A percentile compares a stretch with the other conserved stretches of the same genome.
These are phyloP conservation scores for Acleris holmiana DNA, from an alignment of 2,888 invertebrate genomes.

Conservation along the genomic window DNA sequence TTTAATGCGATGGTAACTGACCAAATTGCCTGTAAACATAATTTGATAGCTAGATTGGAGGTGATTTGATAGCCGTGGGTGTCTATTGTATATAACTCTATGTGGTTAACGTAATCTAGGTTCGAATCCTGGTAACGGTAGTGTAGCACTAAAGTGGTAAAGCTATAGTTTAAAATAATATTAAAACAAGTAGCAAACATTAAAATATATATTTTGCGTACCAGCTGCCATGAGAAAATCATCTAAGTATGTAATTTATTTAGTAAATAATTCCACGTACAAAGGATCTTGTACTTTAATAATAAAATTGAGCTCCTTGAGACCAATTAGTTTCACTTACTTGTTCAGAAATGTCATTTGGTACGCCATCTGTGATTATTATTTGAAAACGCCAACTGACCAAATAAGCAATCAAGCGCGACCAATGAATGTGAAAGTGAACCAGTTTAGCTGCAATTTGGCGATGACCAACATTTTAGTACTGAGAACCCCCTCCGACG, in stretches of 20 bases:
- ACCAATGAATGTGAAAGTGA: constrained; percentile 41
- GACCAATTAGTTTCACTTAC: not conserved
- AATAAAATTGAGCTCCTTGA: not conserved
- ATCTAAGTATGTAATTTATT: too few species aligned
- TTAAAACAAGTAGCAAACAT: not conserved
- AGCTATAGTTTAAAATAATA: constrained; percentile 41
- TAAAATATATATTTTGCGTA: not conserved
- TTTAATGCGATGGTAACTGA: constrained; percentile 23
- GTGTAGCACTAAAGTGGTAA: constrained; percentile 57
- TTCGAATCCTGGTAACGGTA: constrained; percentile 89
- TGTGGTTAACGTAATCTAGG: constrained; percentile 87
- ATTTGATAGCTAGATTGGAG: constrained; percentile 1
- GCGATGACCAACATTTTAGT: constrained; percentile 9
- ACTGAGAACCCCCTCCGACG: constrained; percentile 22
- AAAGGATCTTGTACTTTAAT: too few species aligned
- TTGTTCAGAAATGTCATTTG: not conserved
- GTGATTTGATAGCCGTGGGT: constrained; percentile 76
- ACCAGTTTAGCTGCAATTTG: constrained; percentile 24
- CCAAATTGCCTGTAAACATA: constrained; percentile 33
- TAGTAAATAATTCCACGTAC: too few species aligned
- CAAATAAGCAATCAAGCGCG: constrained; percentile 40
- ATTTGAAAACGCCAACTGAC: not conserved
- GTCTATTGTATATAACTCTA: constrained; percentile 86
- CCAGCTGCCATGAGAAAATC: too few species aligned
- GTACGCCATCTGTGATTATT: constrained; percentile 39